Evolutionary conservation across 2,797 vertebrate species (phyloP).

Genomic region (Labeo calbasu): DNA sequence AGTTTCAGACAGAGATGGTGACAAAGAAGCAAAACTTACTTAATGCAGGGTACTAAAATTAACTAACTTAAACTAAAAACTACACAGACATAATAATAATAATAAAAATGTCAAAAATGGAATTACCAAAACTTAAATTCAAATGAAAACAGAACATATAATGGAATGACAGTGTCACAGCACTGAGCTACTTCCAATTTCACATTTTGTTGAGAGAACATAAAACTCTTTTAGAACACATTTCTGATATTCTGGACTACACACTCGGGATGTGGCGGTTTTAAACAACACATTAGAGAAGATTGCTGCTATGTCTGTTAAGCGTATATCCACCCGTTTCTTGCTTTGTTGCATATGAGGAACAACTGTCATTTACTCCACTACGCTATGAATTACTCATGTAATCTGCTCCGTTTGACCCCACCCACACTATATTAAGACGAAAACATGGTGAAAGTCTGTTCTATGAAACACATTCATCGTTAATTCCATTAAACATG

Average conservation of each 20-base stretch:
- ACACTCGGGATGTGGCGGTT: background rate
- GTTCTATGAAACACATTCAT: background rate
- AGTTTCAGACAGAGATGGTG: no score
- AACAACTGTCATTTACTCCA: conserved; percentile 31
- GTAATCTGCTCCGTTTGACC: background rate
- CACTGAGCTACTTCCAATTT: background rate
- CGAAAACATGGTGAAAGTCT: conserved; percentile 12
- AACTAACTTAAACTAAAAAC: background rate
- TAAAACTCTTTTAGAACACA: background rate
- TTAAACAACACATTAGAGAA: background rate
- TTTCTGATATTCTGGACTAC: background rate
- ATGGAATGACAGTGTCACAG: background rate
- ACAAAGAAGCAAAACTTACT: no score
- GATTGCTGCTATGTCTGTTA: background rate
- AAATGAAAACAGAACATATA: background rate
- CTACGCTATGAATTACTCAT: conserved; percentile 1
- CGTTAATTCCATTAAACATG: background rate
- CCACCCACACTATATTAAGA: conserved; percentile 9
- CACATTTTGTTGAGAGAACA: background rate
- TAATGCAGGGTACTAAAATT: background rate
- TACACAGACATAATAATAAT: background rate
- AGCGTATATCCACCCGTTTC: background rate
- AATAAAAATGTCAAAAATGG: background rate
- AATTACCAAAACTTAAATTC: background rate
- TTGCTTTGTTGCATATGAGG: conserved; percentile 13